phyloP scores from a whole-genome alignment of 2,113 vertebrate species.

The Ahaetulla prasina region DNA sequence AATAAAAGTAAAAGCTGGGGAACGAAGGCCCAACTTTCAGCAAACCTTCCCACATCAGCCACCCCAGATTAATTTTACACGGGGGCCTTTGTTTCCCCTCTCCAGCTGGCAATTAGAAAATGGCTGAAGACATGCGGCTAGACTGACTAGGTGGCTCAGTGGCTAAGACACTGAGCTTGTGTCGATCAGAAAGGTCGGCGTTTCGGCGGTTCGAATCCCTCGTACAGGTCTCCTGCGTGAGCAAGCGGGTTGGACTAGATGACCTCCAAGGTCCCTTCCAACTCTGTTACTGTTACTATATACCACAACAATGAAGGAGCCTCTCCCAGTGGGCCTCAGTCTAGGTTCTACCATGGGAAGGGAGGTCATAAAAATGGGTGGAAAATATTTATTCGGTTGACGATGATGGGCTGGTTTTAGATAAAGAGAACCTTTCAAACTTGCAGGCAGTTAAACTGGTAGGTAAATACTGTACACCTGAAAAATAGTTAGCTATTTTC shows the following conservation, averaged over 20 bases:
- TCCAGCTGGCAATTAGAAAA: background rate
- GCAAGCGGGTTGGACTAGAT: too few species aligned
- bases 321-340: too few species aligned
- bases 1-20: too few species aligned
- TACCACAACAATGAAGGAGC: background rate
- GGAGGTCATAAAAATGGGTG: background rate
- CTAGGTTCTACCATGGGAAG: background rate
- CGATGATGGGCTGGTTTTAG: background rate
- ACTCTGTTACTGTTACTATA: background rate
- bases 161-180: too few species aligned
- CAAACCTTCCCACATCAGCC: background rate
- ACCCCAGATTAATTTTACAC: background rate
- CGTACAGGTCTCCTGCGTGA: too few species aligned
- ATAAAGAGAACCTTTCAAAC: background rate
- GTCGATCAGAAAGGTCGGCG: too few species aligned
- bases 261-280: too few species aligned
- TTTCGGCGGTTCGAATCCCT: too few species aligned
- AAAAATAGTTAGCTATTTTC: background rate
- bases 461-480: background rate
- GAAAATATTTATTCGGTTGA: background rate
- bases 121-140: background rate
- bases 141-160: too few species aligned
- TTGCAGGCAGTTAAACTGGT: background rate
- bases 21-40: background rate
- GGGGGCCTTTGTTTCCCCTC: background rate